phyloP scores from a whole-genome alignment of 1,140 invertebrate genomes.

The Cotesia vestalis region DNA sequence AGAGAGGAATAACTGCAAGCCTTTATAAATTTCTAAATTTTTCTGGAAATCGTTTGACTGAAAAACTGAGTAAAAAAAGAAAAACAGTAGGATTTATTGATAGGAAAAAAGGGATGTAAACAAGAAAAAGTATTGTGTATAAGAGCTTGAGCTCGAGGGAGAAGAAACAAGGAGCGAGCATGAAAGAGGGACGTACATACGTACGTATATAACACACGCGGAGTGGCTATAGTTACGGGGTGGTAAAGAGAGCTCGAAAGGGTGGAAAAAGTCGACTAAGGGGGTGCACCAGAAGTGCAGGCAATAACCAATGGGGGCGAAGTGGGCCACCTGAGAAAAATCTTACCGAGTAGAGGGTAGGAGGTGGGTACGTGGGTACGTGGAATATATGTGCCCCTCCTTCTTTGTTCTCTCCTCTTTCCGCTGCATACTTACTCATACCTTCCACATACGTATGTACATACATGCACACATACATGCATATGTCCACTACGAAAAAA shows the following conservation, averaged over 20 bases:
- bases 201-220: conserved; percentile 29
- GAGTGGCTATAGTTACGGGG: conserved; percentile 32
- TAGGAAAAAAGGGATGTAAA: conserved; percentile 26
- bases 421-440: too few species aligned
- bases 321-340: conserved; percentile 46
- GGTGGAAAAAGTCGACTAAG: conserved; percentile 26
- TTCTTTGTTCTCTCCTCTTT: conserved; percentile 2
- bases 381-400: conserved; percentile 2
- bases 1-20: too few species aligned
- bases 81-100: conserved; percentile 17
- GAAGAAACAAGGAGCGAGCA: neutral
- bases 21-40: too few species aligned
- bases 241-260: conserved; percentile 40
- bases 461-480: too few species aligned
- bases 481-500: too few species aligned
- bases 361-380: conserved; percentile 19
- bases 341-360: conserved; percentile 51
- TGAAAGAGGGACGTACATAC: conserved; percentile 12
- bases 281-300: conserved; percentile 41
- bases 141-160: conserved; percentile 14
- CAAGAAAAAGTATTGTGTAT: conserved; percentile 5
- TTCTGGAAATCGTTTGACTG: too few species aligned
- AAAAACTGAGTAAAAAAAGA: too few species aligned
- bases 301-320: conserved; percentile 53
- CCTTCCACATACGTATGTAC: too few species aligned